phyloP scores from a whole-genome alignment of 2,888 invertebrate genomes.

The Trichacis sp. region DNA sequence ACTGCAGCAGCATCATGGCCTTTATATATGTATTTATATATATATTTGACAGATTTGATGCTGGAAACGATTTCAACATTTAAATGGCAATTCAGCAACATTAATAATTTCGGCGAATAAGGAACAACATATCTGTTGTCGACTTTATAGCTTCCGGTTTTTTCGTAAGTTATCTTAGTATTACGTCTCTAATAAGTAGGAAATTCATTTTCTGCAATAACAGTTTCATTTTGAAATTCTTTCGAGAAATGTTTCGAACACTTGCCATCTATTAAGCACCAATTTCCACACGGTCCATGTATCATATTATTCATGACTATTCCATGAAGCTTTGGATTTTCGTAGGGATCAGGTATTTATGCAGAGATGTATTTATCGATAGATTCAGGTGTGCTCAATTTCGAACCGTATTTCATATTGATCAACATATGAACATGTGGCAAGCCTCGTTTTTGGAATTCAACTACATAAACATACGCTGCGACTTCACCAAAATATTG shows the following conservation, averaged over 20 bases:
- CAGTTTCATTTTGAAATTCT: constrained; percentile 40
- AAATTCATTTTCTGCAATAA: constrained; percentile 44
- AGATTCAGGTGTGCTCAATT: constrained; percentile 36
- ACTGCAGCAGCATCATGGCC: no score
- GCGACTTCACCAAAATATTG: constrained; percentile 29
- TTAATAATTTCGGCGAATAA: constrained; percentile 36
- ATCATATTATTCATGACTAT: constrained; percentile 58
- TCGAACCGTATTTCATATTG: constrained; percentile 19
- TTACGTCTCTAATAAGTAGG: constrained; percentile 45
- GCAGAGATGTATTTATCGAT: no score
- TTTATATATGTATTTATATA: no score
- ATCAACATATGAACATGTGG: constrained; percentile 17
- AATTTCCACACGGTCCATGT: no score
- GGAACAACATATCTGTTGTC: constrained; percentile 60
- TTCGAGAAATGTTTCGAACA: constrained; percentile 55
- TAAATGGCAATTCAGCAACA: constrained; percentile 48
- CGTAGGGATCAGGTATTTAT: constrained; percentile 49
- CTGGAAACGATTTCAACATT: constrained; percentile 53
- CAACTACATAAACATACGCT: constrained; percentile 29
- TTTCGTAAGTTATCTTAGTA: constrained; percentile 36
- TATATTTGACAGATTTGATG: constrained; percentile 49
- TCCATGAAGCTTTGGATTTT: constrained; percentile 49
- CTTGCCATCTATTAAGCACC: no score
- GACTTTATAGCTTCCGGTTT: constrained; percentile 34
- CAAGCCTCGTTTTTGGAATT: no score